Percentiles rank a stretch among this genome's conserved stretches.
These are phyloP conservation scores for Ahaetulla prasina DNA, from an alignment of 2,113 vertebrate genomes.

Conservation along the genomic window DNA sequence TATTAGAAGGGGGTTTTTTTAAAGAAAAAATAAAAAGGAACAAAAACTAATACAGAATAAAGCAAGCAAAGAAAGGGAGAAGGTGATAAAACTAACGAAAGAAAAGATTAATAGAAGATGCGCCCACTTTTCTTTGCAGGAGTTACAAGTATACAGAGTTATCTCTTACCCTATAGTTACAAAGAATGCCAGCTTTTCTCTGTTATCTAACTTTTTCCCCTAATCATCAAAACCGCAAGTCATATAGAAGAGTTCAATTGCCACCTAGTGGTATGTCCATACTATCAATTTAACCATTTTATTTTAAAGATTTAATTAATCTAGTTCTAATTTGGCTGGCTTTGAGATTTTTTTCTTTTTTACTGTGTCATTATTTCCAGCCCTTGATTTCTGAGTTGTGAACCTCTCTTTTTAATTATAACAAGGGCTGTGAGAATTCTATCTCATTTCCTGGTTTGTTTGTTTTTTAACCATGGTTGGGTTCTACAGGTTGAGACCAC, in stretches of 20 bases:
- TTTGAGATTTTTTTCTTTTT: not conserved
- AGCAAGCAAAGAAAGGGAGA: not conserved
- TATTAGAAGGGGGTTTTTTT: not conserved
- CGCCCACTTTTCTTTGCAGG: not conserved
- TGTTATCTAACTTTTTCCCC: not conserved
- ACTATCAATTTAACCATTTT: not conserved
- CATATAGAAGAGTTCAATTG: conserved; percentile 53
- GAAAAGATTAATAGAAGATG: not conserved
- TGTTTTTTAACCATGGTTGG: too few species aligned
- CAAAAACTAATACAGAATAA: not conserved
- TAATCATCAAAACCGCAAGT: not conserved
- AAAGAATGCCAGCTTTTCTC: not conserved
- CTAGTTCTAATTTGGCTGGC: not conserved
- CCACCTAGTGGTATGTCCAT: conserved; percentile 47
- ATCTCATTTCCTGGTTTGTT: not conserved
- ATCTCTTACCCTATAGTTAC: not conserved
- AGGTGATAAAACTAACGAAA: not conserved
- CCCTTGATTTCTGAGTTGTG: not conserved
- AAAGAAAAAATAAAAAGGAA: not conserved
- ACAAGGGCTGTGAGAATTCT: not conserved
- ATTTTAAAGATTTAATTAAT: not conserved
- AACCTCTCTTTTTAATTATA: not conserved
- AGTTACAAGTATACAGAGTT: not conserved
- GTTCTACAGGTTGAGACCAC: not conserved
- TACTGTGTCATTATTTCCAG: too few species aligned